Conservation (phyloP, 2,797 vertebrate genomes). For the Eulemur rubriventer region DNA sequence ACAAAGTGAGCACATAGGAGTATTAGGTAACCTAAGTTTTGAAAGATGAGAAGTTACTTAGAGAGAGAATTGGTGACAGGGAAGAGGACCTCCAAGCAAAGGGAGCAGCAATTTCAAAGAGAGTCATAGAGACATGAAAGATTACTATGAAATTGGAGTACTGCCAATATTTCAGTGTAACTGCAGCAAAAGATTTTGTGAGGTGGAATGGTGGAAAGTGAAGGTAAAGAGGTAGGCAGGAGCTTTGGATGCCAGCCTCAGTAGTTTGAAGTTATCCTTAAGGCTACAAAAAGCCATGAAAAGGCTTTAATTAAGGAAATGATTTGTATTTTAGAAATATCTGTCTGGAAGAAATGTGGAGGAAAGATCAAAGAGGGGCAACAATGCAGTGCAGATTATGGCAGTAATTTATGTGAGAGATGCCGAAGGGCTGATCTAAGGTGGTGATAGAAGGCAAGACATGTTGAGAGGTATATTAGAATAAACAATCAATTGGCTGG, state of each 20-base stretch:
- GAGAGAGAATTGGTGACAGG: neutral
- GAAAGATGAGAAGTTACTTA: neutral
- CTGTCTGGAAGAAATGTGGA: neutral
- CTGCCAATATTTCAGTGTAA: neutral
- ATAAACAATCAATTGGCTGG: slow-evolving; percentile 1
- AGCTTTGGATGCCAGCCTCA: neutral
- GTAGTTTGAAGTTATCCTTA: neutral
- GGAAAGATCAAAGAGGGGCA: neutral
- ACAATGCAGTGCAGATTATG: neutral
- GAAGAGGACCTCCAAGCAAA: neutral
- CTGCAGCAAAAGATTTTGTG: neutral
- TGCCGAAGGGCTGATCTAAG: neutral
- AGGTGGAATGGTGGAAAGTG: neutral
- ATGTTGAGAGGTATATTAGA: neutral
- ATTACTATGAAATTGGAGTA: neutral
- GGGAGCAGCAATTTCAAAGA: neutral
- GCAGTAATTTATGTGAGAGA: neutral
- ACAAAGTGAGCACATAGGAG: neutral
- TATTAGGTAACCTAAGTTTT: neutral
- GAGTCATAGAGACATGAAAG: neutral
- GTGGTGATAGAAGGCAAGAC: neutral
- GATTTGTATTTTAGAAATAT: slow-evolving; percentile 17
- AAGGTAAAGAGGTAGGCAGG: neutral
- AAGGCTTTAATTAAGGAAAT: neutral
- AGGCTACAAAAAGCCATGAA: neutral